A percentile compares a stretch with the other conserved stretches of the same genome.
Conservation (phyloP, 2,888 invertebrate species). For the Parthenolecanium corni region DNA sequence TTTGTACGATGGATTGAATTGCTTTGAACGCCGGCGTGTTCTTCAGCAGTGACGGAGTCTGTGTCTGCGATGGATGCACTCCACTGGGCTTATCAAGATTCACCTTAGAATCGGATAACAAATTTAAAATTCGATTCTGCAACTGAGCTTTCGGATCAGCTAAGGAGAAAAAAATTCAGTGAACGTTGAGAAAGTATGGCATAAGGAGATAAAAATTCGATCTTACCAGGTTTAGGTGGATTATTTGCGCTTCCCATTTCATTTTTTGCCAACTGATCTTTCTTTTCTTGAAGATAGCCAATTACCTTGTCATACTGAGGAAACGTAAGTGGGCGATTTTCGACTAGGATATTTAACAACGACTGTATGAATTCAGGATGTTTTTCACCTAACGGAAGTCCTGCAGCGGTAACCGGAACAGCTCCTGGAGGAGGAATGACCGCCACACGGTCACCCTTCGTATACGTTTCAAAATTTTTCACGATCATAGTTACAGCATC, state of each 20-base stretch:
- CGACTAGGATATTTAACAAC: conserved; percentile 66
- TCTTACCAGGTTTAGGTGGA: too few relatives aligned
- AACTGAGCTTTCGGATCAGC: conserved; percentile 37
- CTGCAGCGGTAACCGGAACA: conserved; percentile 35
- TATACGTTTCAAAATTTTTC: conserved; percentile 54
- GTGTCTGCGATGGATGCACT: conserved; percentile 1
- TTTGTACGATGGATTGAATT: background rate
- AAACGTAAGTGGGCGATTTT: conserved; percentile 64
- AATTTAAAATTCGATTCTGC: conserved; percentile 65
- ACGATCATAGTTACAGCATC: conserved; percentile 71
- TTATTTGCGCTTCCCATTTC: background rate
- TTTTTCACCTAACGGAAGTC: conserved; percentile 35
- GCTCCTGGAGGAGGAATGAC: conserved; percentile 38
- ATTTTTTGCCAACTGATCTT: conserved; percentile 45
- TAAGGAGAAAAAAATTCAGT: background rate
- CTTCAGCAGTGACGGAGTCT: conserved; percentile 10
- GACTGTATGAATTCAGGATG: conserved; percentile 54
- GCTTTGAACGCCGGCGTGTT: background rate
- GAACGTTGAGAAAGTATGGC: background rate
- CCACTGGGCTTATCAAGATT: background rate
- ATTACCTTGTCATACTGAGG: conserved; percentile 68
- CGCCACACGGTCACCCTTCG: conserved; percentile 45
- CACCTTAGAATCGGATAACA: conserved; percentile 45
- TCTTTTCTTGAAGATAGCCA: conserved; percentile 57
- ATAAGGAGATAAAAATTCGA: too few relatives aligned